Base-by-base conservation (phyloP, 2,888 invertebrate genomes). In the Heliconius cydno region DNA sequence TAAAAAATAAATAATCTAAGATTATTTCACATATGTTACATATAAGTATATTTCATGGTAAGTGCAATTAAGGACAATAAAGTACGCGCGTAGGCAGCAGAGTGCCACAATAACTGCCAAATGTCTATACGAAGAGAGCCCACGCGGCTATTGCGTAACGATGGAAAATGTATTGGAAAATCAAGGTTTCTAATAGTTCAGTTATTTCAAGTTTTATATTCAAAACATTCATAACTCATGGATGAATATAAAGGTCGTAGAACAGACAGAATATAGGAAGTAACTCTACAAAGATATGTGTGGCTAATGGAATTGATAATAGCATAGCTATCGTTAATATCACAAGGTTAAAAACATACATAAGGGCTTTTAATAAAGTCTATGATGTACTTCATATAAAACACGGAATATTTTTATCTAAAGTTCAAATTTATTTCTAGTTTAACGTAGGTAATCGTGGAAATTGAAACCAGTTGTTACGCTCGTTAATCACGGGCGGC, bases 141-240 rank as follows among this genome's bases (percentile, higher is more conserved):
- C 81, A 77, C 82, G 74, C 82, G 41, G 60, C 73, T 38, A 25
- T 68, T 82, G 34, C 46, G 65, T 77, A 80, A 80, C 28, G 19
- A 60, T 70, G 68, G 76, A 76, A 79, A 76, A 79, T 57, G 46
- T 78, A 78, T 66, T 66, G 70, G 68, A 78, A 78, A 78, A 65
- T 74, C 74, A 79, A 79, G 72, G 71, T 73, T 79, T 77, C 76
- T 77, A 78, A 81, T 81, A 74, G 46, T 52, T 67, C 72, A 67
- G 46, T 76, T 70, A 79, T 71, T 65, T 73, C 34, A 71, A 60
- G 78, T 71, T 77, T 75, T 52, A 71, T 77, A 76, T 73, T 79
- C 38, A 15, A 60, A 70, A 75, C 38, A 75, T 41, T 75, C 70
- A 68, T 28, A 60, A 63, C 30, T 46, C 22, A 38, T 28, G 73